Conservation (phyloP, 2,797 vertebrate genomes). For the Pteropus rufus region DNA sequence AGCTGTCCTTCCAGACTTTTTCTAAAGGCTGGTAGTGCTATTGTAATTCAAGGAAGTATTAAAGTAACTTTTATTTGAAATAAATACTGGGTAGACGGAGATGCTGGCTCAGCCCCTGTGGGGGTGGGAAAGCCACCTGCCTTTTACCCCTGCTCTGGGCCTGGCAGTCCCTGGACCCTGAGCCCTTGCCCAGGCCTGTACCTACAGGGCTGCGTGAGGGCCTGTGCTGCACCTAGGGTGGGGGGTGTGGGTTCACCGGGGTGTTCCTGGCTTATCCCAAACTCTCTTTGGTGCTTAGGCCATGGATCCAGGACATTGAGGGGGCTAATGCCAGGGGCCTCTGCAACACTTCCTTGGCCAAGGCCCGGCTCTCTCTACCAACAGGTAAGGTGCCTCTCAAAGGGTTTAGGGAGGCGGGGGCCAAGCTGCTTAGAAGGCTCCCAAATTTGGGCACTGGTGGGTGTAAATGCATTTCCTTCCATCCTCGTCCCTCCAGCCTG, state of each 20-base stretch:
- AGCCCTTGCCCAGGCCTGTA: not conserved
- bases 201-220: not conserved
- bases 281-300: slow-evolving; percentile 79
- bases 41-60: not conserved
- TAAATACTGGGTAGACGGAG: not conserved
- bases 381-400: slow-evolving; percentile 71
- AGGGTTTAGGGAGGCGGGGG: not conserved
- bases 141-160: not conserved
- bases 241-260: accelerated
- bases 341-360: slow-evolving; percentile 76
- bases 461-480: not conserved
- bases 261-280: not conserved
- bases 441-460: not conserved
- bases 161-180: not conserved
- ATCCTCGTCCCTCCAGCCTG: not conserved
- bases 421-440: not conserved
- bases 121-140: not conserved
- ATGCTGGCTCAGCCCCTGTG: not conserved
- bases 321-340: slow-evolving; percentile 82
- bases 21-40: not conserved
- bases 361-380: slow-evolving; percentile 65
- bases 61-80: not conserved
- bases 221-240: accelerated
- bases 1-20: not conserved
- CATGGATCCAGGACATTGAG: slow-evolving; percentile 92